phyloP scores from a whole-genome alignment of 1,140 invertebrate species.

The Harpegnathos saltator region DNA sequence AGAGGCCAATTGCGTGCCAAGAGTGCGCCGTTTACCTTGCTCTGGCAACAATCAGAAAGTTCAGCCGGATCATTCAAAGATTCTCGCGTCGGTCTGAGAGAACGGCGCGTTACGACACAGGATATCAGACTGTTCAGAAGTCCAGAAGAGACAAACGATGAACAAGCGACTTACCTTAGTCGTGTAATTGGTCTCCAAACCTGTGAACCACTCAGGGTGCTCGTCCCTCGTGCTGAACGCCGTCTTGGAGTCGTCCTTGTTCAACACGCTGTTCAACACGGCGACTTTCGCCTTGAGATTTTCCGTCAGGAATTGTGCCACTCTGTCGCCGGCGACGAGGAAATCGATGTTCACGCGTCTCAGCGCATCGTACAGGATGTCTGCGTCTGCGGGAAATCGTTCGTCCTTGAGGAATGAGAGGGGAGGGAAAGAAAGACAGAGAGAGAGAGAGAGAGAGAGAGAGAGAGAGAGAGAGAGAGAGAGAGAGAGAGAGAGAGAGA shows the following conservation, averaged over 20 bases:
- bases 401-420: conserved; percentile 7
- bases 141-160: too few species aligned
- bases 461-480: too few species aligned
- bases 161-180: conserved; percentile 88
- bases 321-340: conserved; percentile 87
- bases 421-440: too few species aligned
- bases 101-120: too few species aligned
- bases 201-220: conserved; percentile 91
- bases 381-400: conserved; percentile 85
- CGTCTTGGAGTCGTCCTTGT: conserved; percentile 86
- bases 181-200: conserved; percentile 88
- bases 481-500: not conserved
- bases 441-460: too few species aligned
- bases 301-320: conserved; percentile 88
- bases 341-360: conserved; percentile 89
- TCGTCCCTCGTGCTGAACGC: conserved; percentile 87
- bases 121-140: not conserved
- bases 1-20: too few species aligned
- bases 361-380: conserved; percentile 87
- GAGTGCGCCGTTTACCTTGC: too few species aligned
- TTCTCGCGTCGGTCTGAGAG: too few species aligned
- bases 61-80: too few species aligned
- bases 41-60: too few species aligned
- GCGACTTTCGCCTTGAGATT: conserved; percentile 89
- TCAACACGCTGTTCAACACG: conserved; percentile 84